Percentiles rank a stretch among this genome's conserved stretches.
Conservation (phyloP, 2,113 vertebrate species). For the Microtus pennsylvanicus region DNA sequence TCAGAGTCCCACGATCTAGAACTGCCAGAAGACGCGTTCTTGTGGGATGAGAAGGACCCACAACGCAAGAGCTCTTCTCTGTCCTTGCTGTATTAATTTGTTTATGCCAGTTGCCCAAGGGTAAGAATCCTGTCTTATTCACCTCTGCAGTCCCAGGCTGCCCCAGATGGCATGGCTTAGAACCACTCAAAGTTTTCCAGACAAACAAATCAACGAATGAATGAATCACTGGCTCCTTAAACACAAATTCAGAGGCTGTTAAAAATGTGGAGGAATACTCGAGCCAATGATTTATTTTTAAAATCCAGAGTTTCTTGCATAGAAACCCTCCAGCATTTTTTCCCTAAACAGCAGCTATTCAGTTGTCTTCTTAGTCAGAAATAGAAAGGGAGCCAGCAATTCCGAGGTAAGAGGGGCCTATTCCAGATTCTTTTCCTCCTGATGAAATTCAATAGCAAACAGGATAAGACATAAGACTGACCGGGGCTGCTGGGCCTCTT, state of each 20-base stretch:
- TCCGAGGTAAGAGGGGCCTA: not conserved
- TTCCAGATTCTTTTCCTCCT: constrained; percentile 52
- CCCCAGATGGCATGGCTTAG: not conserved
- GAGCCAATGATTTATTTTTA: not conserved
- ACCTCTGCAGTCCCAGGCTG: not conserved
- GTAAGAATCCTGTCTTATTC: not conserved
- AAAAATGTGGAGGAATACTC: constrained; percentile 1
- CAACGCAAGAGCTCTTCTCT: not conserved
- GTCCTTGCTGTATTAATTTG: not conserved
- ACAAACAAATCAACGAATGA: constrained; percentile 14
- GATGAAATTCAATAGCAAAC: constrained; percentile 39
- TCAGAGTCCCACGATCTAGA: not conserved
- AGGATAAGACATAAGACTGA: not conserved
- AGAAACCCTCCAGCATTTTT: constrained; percentile 43
- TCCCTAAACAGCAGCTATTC: constrained; percentile 13
- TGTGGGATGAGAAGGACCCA: not conserved
- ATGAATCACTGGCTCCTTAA: constrained; percentile 61
- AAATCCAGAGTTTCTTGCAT: not conserved
- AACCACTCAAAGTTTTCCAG: constrained; percentile 34
- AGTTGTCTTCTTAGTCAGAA: not conserved
- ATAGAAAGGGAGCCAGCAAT: not conserved
- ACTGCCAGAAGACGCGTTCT: not conserved
- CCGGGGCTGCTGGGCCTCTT: not conserved
- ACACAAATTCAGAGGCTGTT: constrained; percentile 5
- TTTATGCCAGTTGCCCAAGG: not conserved